Base-by-base conservation (phyloP, 2,888 invertebrate genomes). In the Lutraria lutraria region DNA sequence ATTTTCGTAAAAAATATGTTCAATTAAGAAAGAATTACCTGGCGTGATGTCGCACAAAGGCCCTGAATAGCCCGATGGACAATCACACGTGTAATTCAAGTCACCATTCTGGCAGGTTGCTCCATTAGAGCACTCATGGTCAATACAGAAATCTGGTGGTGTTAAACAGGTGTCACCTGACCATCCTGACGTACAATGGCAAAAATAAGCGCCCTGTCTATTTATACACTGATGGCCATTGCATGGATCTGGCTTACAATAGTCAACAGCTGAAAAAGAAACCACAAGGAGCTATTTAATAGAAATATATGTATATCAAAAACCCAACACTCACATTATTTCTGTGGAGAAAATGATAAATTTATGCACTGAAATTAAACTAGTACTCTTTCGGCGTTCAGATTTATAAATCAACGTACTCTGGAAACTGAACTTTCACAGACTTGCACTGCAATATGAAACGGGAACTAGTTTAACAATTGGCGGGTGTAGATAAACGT, bases 161-260 rank as follows among this genome's bases (percentile, higher is more conserved):
- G 15, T 34, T 16, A 43, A 63, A 43, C 83, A 83, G 21, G 60
- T 83, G 19, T n/a, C 43, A 15, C 83, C 83, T 3, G 63, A 83
- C 83, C 83, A 83, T 19, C 83, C 83, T 13, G 34, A 60, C 8
- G 10, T n/a, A 83, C 83, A 83, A n/a, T 60, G 31, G n/a, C 83
- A 83, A 1, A n/a, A 34, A n/a, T 34, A 83, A 0, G 21, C 63
- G 63, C 43, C 43, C 15, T 83, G 31, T 60, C 31, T 43, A 43
- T 63, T 21, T 31, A 53, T 83, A 63, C 83, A 83, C 31, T n/a
- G 34, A 63, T 83, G 83, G 21, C 83, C 83, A 43, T 83, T 83
- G 43, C 83, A 83, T n/a, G 83, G 83, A n/a, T 60, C 60, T 12
- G 83, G 43, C 63, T 34, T 10, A 63, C 83, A 83, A 34, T 83